Conservation (phyloP, 1,140 invertebrate genomes). For the Aphidius ervi region DNA sequence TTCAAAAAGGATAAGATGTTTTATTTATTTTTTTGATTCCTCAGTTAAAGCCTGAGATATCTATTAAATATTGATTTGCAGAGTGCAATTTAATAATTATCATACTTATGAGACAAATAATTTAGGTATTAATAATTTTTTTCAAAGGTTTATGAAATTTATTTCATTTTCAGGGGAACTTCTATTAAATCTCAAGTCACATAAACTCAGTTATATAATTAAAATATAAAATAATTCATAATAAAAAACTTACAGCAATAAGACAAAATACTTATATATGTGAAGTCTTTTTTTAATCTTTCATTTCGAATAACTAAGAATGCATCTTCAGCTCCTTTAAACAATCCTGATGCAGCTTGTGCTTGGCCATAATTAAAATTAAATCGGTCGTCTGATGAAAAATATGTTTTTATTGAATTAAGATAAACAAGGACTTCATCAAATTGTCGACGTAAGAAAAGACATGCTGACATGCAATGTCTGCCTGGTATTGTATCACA, state of each 20-base stretch:
- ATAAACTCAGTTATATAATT: too few species aligned
- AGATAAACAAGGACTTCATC: slow-evolving; percentile 95
- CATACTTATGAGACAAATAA: too few species aligned
- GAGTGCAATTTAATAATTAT: too few species aligned
- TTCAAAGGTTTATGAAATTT: too few species aligned
- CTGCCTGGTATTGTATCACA: slow-evolving; percentile 91
- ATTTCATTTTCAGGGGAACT: too few species aligned
- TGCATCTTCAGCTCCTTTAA: slow-evolving; percentile 91
- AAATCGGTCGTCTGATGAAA: slow-evolving; percentile 92
- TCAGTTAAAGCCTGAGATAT: too few species aligned
- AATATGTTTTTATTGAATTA: slow-evolving; percentile 96
- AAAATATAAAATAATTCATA: neutral
- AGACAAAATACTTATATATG: slow-evolving; percentile 83
- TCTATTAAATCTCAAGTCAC: too few species aligned
- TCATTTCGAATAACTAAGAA: slow-evolving; percentile 83
- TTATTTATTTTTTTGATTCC: too few species aligned
- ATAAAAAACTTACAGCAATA: slow-evolving; percentile 69
- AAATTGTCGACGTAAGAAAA: slow-evolving; percentile 91
- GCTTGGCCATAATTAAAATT: slow-evolving; percentile 98
- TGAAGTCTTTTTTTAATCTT: slow-evolving; percentile 78
- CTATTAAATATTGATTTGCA: too few species aligned
- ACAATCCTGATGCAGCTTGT: slow-evolving; percentile 87
- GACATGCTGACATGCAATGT: slow-evolving; percentile 96
- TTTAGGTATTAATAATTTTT: too few species aligned
- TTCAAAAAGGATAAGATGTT: too few species aligned